Evolutionary conservation across 1,140 invertebrate species (phyloP), one percentile per base, ranked within the genome.

Genomic region (Thrips palmi): DNA sequence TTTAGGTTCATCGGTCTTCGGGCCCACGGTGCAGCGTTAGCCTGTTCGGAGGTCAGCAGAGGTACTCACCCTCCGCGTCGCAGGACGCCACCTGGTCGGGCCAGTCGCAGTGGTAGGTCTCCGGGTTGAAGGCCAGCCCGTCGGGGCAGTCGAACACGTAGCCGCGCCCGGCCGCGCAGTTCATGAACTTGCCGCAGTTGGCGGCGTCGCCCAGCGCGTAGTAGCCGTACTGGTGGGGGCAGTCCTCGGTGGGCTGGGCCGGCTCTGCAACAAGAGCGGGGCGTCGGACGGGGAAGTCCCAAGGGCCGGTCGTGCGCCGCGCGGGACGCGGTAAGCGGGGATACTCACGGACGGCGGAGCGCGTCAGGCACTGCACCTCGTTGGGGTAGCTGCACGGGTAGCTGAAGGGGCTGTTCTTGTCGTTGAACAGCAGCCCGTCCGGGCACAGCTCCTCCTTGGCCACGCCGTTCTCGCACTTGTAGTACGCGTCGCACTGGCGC

Each of bases 371-470:
- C 39, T 77, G 64, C 3, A 87, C 74, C 40, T 86, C 80, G 12
- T 74, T 74, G 8, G 83, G 82, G 55, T 86, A 86, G 42, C 77
- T 71, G 49, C 84, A 87, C 6, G 81, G 80, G 49, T 80, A 86
- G 22, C 71, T 66, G 32, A 72, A 74, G 29, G 67, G 55, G 1
- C 69, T 67, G 0, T 66, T 65, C 17, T 75, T 71, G 8, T 78
- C 67, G 52, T 87, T 84, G 58, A 81, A 89, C 0, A 82, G 59
- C 1, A 88, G 60, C 25, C 86, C 85, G 49, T 88, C 84, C 0
- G 82, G 80, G 43, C 86, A 89, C 2, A 77, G 47, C 49, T 81
- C 80, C 49, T 81, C 67, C 48, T 76, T 71, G 0, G 71, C 54
- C 8, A 74, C 66, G 1, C 81, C 82, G 42, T 86, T 74, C 46